Base-by-base conservation (phyloP, 37 sponge, comb jelly and placozoan species). In the Beroe ovata region DNA sequence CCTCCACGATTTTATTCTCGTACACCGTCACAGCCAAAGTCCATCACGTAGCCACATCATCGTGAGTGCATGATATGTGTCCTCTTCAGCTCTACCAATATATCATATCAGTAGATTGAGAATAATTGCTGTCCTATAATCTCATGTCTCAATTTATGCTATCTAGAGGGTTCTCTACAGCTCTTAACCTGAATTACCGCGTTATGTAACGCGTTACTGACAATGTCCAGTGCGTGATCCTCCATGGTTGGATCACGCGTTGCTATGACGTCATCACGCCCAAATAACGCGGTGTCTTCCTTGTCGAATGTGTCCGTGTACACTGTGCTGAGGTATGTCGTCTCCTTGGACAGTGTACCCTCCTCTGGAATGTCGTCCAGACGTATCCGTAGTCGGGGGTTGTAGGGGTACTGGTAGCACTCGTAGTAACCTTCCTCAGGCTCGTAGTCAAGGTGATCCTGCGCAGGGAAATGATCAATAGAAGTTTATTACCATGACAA, bases 281-380 rank as follows among this genome's bases (percentile, higher is more conserved):
- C 69, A 4, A 66, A 11, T n/a, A n/a, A n/a, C 69, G 34, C 35
- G 8, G 69, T 66, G 36, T 66, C 36, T 30, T 66, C 69, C 36
- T 66, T 66, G 69, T 66, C 69, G 35, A 66, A 33, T 25, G 69
- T 34, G 35, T 66, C 69, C 1, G 32, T 66, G 69, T 29, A 66
- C 25, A 35, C 38, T 8, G 16, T 38, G 47, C 84, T 77, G 3
- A 77, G 54, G 21, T 42, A 77, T 25, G 84, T 77, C 4, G 84
- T 36, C 54, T 77, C 84, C 84, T 77, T 77, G 28, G 84, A 77
- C 14, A 77, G 54, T 4, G 84, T 42, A 8, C 84, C 84, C 23
- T 77, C 84, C 84, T 77, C 84, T 1, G 84, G 84, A 19, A 77
- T 77, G 28, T 77, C 84, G 4, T 77, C 84, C 28, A 77, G 54